phyloP scores from a whole-genome alignment of 2,888 invertebrate genomes.

The Protonemura montana region DNA sequence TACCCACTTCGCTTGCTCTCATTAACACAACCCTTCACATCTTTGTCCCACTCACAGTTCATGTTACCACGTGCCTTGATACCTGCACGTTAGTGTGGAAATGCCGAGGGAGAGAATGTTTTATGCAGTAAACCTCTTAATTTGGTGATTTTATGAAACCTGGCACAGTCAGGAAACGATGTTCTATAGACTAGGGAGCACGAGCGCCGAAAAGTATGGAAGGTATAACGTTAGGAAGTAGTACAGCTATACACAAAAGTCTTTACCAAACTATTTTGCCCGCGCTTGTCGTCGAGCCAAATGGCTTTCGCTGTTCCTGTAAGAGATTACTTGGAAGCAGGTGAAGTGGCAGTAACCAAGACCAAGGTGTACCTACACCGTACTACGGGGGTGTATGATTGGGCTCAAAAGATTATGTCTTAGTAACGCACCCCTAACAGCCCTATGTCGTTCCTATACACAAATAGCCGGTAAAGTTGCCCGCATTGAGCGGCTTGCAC shows the following conservation, averaged over 20 bases:
- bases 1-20: not conserved
- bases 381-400: not conserved
- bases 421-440: not conserved
- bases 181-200: not conserved
- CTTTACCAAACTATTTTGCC: not conserved
- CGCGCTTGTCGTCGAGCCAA: not conserved
- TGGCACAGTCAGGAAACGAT: not conserved
- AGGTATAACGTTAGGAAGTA: not conserved
- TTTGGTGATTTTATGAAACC: conserved; percentile 12
- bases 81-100: not conserved
- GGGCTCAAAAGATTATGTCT: not conserved
- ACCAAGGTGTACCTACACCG: not conserved
- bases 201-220: not conserved
- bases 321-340: not conserved
- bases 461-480: not conserved
- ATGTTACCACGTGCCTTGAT: not conserved
- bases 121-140: conserved; percentile 12
- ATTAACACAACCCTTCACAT: not conserved
- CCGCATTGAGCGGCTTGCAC: not conserved
- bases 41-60: not conserved
- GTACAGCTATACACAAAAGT: not conserved
- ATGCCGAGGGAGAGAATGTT: not conserved
- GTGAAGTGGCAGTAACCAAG: not conserved
- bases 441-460: not conserved
- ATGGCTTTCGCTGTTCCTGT: not conserved